phyloP scores from a whole-genome alignment of 2,797 vertebrate species.

The Miichthys miiuy region DNA sequence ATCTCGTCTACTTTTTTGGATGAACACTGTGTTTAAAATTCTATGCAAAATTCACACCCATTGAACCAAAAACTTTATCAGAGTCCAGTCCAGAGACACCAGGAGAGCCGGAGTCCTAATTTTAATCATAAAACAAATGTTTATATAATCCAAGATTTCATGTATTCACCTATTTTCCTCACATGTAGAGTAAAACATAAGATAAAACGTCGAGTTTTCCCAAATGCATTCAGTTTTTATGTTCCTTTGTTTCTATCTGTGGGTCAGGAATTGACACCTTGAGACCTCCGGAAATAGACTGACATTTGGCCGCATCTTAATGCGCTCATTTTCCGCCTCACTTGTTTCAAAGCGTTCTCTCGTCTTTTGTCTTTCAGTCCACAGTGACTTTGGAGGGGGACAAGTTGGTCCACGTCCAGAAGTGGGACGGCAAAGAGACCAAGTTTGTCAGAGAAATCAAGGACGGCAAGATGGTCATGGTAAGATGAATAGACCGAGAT shows the following conservation, averaged over 20 bases:
- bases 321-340: neutral
- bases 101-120: neutral
- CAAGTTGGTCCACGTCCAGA: conserved; percentile 93
- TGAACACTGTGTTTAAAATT: neutral
- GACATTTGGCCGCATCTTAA: neutral
- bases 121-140: no score
- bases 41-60: neutral
- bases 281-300: neutral
- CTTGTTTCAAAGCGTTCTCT: neutral
- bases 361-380: conserved; percentile 83
- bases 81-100: neutral
- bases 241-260: conserved; percentile 2
- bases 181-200: neutral
- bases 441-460: conserved; percentile 92
- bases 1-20: neutral
- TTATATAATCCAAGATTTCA: neutral
- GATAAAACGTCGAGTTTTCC: neutral
- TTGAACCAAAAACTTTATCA: neutral
- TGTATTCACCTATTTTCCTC: neutral
- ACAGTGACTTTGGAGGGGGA: conserved; percentile 89
- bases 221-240: neutral
- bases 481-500: conserved; percentile 57
- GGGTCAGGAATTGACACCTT: neutral
- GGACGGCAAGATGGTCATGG: conserved; percentile 93
- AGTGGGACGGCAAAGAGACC: conserved; percentile 96